Evolutionary conservation across 1,140 invertebrate genomes (phyloP).

Genomic region (Pseudachorutes palmiensis): DNA sequence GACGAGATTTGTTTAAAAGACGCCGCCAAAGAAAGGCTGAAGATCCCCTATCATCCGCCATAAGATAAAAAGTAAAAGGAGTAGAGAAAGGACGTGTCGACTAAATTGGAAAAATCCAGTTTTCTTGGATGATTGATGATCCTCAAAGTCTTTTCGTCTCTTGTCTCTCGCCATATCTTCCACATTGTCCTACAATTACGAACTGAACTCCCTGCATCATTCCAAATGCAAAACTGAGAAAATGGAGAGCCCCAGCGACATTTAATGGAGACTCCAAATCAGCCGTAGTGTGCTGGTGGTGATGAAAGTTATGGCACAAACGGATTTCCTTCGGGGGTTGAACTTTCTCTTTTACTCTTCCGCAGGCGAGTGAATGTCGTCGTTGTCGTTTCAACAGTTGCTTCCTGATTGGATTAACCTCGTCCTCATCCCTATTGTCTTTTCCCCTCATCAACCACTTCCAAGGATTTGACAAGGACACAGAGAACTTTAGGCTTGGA

Average conservation of each 20-base stretch:
- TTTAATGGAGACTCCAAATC: slow-evolving; percentile 10
- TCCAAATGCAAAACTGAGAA: background rate
- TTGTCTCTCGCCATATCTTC: background rate
- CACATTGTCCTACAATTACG: background rate
- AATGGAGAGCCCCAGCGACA: background rate
- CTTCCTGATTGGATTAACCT: slow-evolving; percentile 10
- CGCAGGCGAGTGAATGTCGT: background rate
- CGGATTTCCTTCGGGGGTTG: too few relatives aligned
- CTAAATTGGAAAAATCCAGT: slow-evolving; percentile 14
- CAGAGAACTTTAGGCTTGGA: too few relatives aligned
- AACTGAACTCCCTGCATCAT: background rate
- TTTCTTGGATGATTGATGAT: slow-evolving; percentile 9
- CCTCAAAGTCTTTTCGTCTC: background rate
- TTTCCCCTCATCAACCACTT: background rate
- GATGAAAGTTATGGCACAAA: background rate
- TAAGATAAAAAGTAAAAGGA: background rate
- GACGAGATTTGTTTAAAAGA: background rate
- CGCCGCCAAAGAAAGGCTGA: background rate
- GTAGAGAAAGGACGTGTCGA: background rate
- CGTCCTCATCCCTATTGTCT: background rate
- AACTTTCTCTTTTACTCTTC: background rate
- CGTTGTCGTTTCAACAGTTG: background rate
- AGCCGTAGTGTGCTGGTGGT: background rate
- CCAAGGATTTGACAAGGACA: background rate
- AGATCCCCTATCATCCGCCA: background rate